A percentile compares a stretch with the other conserved stretches of the same genome.
Evolutionary conservation across 2,797 vertebrate genomes (phyloP).

Genomic region (Cynodonichthys magdalenae): DNA sequence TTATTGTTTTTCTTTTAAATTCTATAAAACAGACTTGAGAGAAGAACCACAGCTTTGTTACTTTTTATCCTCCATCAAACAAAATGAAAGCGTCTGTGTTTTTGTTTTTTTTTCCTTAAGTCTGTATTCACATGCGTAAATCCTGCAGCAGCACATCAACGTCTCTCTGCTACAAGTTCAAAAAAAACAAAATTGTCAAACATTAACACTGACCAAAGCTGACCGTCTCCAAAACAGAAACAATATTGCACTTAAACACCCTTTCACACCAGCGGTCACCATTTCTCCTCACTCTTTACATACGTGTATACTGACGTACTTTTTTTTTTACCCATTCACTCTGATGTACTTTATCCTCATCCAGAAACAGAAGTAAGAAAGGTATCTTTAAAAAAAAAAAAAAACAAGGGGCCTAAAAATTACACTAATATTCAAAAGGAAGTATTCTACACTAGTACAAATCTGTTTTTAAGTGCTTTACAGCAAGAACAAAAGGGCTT

Average conservation of each 20-base stretch:
- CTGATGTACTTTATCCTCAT: constrained; percentile 76
- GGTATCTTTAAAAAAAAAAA: constrained; percentile 82
- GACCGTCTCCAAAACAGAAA: constrained; percentile 83
- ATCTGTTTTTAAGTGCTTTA: constrained; percentile 85
- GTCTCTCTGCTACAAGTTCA: constrained; percentile 85
- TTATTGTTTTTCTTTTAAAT: constrained; percentile 39
- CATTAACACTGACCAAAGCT: constrained; percentile 88
- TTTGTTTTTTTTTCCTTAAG: constrained; percentile 68
- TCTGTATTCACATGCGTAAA: constrained; percentile 87
- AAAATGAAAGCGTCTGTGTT: constrained; percentile 65
- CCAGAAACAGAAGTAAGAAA: constrained; percentile 88
- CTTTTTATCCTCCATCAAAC: constrained; percentile 22
- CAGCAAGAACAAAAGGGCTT: constrained; percentile 71
- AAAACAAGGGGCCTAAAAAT: constrained; percentile 83
- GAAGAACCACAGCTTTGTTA: constrained; percentile 43
- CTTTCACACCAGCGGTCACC: constrained; percentile 82
- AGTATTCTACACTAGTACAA: constrained; percentile 94
- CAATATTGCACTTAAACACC: constrained; percentile 93
- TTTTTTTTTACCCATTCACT: constrained; percentile 64
- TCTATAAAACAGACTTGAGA: constrained; percentile 57
- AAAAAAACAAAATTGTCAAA: constrained; percentile 78
- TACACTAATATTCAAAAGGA: constrained; percentile 90
- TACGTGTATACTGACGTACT: constrained; percentile 49
- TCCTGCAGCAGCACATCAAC: constrained; percentile 89
- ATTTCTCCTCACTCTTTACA: constrained; percentile 67